Evolutionary conservation across 2,113 vertebrate genomes (phyloP).

Genomic region (Spea bombifrons): DNA sequence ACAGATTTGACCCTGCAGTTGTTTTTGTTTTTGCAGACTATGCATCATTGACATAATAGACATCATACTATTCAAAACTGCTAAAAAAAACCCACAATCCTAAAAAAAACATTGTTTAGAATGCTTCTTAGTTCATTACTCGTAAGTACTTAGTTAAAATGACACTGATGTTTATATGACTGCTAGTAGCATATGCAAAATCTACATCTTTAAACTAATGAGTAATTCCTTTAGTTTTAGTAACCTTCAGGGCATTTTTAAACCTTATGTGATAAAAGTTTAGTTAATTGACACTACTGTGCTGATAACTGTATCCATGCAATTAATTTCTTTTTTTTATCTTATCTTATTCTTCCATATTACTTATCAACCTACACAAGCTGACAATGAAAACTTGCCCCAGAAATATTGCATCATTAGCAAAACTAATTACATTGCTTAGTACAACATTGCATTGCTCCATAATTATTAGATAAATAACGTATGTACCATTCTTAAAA

Average conservation of each 20-base stretch:
- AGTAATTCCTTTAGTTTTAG: slow-evolving; percentile 81
- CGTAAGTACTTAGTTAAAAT: slow-evolving; percentile 64
- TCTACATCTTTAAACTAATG: slow-evolving; percentile 80
- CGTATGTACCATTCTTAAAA: no score
- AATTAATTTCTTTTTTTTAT: background rate
- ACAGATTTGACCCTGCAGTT: slow-evolving; percentile 53
- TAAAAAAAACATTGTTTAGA: no score
- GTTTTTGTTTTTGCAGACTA: slow-evolving; percentile 54
- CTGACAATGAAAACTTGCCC: background rate
- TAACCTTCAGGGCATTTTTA: slow-evolving; percentile 81
- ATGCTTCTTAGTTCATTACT: no score
- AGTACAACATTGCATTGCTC: no score
- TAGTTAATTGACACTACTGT: slow-evolving; percentile 67
- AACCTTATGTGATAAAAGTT: slow-evolving; percentile 72
- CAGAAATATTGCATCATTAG: background rate
- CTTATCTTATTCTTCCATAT: slow-evolving; percentile 65
- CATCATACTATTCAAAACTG: slow-evolving; percentile 14
- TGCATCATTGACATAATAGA: background rate
- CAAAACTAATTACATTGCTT: background rate
- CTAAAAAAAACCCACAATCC: no score
- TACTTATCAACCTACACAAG: background rate
- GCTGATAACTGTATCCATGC: slow-evolving; percentile 64
- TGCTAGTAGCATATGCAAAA: slow-evolving; percentile 76
- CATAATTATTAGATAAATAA: no score
- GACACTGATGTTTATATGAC: slow-evolving; percentile 70